These are phyloP conservation scores for Adoxophyes honmai DNA, from an alignment of 1,140 invertebrate genomes.

Conservation along the genomic window DNA sequence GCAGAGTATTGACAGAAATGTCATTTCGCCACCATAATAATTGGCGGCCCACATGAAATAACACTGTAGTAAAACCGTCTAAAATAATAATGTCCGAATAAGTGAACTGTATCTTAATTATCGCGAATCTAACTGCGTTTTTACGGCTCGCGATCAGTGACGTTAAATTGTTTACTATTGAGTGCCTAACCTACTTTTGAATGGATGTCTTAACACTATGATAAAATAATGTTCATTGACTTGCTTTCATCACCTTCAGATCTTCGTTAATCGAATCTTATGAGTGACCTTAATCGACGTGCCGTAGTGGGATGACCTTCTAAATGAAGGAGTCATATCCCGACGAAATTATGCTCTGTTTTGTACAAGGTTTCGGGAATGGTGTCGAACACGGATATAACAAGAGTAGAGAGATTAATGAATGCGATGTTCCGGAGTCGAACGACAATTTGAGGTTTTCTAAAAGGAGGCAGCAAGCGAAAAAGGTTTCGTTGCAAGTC, in stretches of 20 bases:
- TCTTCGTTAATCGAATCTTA: constrained; percentile 3
- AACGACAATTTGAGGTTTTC: constrained; percentile 27
- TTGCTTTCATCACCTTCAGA: background rate
- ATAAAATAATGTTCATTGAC: background rate
- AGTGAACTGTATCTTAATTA: background rate
- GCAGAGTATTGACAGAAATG: constrained; percentile 32
- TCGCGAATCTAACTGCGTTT: background rate
- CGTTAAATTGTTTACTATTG: constrained; percentile 13
- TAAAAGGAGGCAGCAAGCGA: constrained; percentile 35
- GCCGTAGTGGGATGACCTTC: constrained; percentile 34
- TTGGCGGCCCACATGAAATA: constrained; percentile 19
- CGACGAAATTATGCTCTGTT: constrained; percentile 73
- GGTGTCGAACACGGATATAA: constrained; percentile 46
- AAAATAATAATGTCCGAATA: background rate
- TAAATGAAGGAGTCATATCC: constrained; percentile 71
- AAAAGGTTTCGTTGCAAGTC: constrained; percentile 36
- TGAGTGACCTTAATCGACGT: constrained; percentile 18
- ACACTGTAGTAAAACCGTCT: too few relatives aligned
- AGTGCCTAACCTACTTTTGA: constrained; percentile 6
- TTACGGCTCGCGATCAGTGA: constrained; percentile 7
- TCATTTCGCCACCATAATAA: constrained; percentile 25
- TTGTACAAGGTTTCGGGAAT: constrained; percentile 59
- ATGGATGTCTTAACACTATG: background rate
- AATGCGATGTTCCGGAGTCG: constrained; percentile 30
- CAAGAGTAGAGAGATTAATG: constrained; percentile 37